Percentiles rank a stretch among this genome's conserved stretches.
Conservation (phyloP, 2,797 vertebrate genomes). For the Acridotheres tristis region DNA sequence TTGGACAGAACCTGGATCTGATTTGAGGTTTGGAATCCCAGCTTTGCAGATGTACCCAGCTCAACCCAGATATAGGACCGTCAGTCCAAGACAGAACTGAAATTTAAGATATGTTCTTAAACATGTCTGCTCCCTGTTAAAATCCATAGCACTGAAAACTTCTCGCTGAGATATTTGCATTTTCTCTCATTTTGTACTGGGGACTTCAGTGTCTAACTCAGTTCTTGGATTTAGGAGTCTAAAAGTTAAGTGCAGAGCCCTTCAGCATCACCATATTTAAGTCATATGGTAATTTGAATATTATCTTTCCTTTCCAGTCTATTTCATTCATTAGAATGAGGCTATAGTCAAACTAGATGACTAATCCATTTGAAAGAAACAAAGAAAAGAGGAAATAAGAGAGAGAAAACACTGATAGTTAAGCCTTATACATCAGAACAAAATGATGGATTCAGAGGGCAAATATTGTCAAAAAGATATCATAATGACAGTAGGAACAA, state of each 20-base stretch:
- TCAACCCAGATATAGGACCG: fast-evolving
- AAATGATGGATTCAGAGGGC: neutral
- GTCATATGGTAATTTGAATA: neutral
- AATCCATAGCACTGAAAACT: neutral
- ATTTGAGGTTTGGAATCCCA: neutral
- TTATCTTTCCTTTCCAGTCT: neutral
- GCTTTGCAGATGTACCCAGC: neutral
- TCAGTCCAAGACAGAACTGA: fast-evolving
- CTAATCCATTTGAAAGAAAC: neutral
- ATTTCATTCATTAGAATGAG: neutral
- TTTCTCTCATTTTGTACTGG: neutral
- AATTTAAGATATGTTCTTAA: neutral
- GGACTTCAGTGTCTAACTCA: neutral
- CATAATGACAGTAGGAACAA: neutral
- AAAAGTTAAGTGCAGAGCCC: neutral
- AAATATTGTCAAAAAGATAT: neutral
- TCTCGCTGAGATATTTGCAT: neutral
- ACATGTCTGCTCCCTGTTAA: neutral
- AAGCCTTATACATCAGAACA: neutral
- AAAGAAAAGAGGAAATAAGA: neutral
- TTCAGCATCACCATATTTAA: neutral
- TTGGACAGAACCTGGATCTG: neutral
- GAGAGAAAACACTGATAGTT: neutral
- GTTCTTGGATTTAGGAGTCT: neutral
- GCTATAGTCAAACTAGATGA: neutral